Conservation (phyloP, 2,797 vertebrate genomes). For the Notamacropus eugenii region DNA sequence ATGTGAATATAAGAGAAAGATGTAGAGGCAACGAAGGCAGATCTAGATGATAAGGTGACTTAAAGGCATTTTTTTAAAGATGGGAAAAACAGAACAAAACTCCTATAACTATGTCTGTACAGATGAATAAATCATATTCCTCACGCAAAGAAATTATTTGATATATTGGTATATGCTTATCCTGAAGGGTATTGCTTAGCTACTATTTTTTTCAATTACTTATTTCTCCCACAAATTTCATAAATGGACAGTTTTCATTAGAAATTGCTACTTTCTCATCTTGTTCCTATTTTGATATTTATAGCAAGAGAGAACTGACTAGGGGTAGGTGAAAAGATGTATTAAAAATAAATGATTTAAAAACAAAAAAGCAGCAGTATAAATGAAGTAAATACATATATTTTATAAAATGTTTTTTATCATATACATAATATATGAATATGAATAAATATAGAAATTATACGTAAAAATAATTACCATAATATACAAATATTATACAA, state of each 20-base stretch:
- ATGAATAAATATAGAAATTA: neutral
- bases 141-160: neutral
- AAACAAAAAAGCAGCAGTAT: neutral
- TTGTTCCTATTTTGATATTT: neutral
- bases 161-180: neutral
- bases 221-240: neutral
- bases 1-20: neutral
- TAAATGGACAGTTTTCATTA: neutral
- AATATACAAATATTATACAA: neutral
- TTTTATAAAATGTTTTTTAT: neutral
- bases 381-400: neutral
- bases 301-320: neutral
- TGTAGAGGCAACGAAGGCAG: neutral
- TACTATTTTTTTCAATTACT: neutral
- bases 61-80: neutral
- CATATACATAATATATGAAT: neutral
- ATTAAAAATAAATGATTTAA: neutral
- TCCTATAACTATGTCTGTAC: neutral
- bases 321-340: neutral
- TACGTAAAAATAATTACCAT: too few relatives aligned
- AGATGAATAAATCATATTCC: neutral
- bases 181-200: neutral
- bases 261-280: neutral
- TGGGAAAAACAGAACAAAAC: neutral
- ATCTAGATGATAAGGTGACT: neutral